Base-by-base conservation (phyloP, 2,888 invertebrate genomes). In the Thecophora atra region DNA sequence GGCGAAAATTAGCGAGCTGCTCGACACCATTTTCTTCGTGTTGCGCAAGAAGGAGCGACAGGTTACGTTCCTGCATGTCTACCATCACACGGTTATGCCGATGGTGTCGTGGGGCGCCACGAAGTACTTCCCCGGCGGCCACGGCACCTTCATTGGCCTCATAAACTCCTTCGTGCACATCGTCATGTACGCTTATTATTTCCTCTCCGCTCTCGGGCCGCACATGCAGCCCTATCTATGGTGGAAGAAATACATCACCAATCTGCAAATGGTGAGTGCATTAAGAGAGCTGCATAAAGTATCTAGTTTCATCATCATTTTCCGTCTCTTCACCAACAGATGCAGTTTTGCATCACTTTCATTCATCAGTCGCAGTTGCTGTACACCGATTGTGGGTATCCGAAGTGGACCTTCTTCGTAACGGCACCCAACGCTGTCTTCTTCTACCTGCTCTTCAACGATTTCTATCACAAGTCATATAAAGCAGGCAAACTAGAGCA, bases 51-150 rank as follows among this genome's bases (percentile, higher is more conserved):
- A 97, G 82, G 91, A 94, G 77, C 90, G 91, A 8, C 97, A 98
- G 87, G 92, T 97, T 67, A 93, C 95, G 0, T 94, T 95, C 84
- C 90, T 98, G 70, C 97, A 98, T 82, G 90, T 97, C 80, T 96
- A 97, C 83, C 98, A 98, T 85, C 97, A 98, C 83, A 94, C 96
- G 0, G 94, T 96, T 60, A 98, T 98, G 97, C 96, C 97, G 1
- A 90, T 96, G 89, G 92, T 94, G 80, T 94, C 95, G 69, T 98
- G 97, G 97, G 95, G 95, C 62, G 94, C 93, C 17, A 94, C 95
- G 17, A 96, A 96, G 86, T 97, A 94, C 84, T 93, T 90, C 82
- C 90, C 91, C 72, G 95, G 95, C 68, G 96, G 95, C 0, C 97
- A 98, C 85, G 96, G 96, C 30, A 96, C 97, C 3, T 93, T 96